These are phyloP conservation scores for Gambelia wislizenii DNA, from an alignment of 2,797 vertebrate genomes.

Conservation along the genomic window DNA sequence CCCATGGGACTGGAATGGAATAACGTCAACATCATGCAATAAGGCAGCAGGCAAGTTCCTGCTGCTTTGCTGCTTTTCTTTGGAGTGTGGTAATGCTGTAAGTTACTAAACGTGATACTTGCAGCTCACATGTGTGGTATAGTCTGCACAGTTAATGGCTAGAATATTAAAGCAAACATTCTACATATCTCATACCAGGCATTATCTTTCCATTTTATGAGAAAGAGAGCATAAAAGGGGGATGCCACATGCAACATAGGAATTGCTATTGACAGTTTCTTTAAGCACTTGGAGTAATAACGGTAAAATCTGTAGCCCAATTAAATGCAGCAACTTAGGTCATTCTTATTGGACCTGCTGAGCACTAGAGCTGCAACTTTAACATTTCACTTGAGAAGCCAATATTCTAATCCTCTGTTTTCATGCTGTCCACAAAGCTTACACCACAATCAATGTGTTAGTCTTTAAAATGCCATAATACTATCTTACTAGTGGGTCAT, in stretches of 20 bases:
- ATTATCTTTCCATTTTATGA: neutral
- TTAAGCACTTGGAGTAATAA: neutral
- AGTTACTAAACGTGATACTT: slow-evolving; percentile 27
- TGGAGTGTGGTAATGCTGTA: too few relatives aligned
- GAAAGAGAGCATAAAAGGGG: slow-evolving; percentile 17
- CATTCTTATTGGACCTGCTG: neutral
- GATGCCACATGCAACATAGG: neutral
- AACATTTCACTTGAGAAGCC: neutral
- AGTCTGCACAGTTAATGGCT: accelerated
- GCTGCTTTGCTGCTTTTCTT: too few relatives aligned
- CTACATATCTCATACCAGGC: neutral
- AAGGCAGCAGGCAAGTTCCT: too few relatives aligned
- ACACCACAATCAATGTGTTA: neutral
- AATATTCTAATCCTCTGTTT: neutral
- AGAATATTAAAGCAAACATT: neutral
- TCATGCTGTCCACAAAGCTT: neutral
- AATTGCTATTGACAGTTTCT: neutral
- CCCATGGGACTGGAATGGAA: too few relatives aligned
- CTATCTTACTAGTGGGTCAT: too few relatives aligned
- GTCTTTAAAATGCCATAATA: neutral
- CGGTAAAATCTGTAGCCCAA: neutral
- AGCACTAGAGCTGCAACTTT: neutral
- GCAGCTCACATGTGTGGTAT: neutral
- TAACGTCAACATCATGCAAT: too few relatives aligned
- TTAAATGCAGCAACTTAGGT: neutral